Evolutionary conservation across 2,113 vertebrate genomes (phyloP), one percentile per base, ranked within the genome.

Genomic region (Rhynchopsitta pachyrhyncha): DNA sequence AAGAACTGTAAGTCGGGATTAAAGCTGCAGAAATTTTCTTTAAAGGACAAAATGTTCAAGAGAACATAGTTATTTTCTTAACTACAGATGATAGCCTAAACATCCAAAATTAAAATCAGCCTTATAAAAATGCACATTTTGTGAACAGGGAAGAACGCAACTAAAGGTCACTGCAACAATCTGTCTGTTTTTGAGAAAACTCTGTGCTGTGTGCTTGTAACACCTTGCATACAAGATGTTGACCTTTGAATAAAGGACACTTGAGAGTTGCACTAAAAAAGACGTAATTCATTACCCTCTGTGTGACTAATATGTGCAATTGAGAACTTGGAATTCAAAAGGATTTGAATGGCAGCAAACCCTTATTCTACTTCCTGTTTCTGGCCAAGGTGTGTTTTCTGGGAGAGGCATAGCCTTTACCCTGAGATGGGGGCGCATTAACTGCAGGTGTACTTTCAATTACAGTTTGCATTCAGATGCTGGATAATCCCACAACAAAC

Each of bases 161-260:
- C 47, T 96, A 97, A 97, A 97, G 93, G 94, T 97, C 93, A 87
- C n/a, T 13, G 84, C 74, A 91, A 87, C 93, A 95, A 92, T 97
- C 94, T 96, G 95, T 74, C 42, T 92, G 91, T 87, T 95, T 95
- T 95, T 92, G 89, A 63, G 91, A 96, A 82, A 79, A 41, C 86
- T 94, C 39, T 0, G 5, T 90, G 69, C 91, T 92, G 29, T 76
- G 83, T 42, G 86, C 83, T 84, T 89, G 69, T 91, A 95, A 85
- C 95, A 97, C 96, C 95, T 97, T 96, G 94, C 55, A 11, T 93
- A 92, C 96, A 95, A 97, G 95, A 96, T 97, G 94, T 66, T 97
- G 96, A 87, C 91, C 95, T 97, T 97, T 96, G 91, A 96, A 92
- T 96, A 95, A 95, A 96, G 86, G 93, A 91, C 95, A 73, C 91